Conservation (phyloP, 2,888 invertebrate species). For the Hydrotaea diabolus region DNA sequence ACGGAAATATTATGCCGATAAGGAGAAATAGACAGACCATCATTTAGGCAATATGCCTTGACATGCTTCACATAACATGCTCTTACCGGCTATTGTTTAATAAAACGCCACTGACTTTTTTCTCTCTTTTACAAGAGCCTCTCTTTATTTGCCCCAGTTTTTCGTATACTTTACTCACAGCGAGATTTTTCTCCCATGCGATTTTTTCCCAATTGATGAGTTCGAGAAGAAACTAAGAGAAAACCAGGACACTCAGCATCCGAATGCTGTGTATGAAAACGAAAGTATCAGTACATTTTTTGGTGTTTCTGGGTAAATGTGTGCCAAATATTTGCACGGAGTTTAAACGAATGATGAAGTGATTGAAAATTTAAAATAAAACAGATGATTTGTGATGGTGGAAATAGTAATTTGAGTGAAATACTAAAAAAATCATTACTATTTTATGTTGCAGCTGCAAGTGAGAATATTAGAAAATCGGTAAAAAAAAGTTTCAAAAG, state of each 20-base stretch:
- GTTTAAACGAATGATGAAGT: background rate
- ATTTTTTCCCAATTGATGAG: too few relatives aligned
- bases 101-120: too few relatives aligned
- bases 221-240: background rate
- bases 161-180: too few relatives aligned
- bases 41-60: too few relatives aligned
- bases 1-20: too few relatives aligned
- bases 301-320: constrained; percentile 26
- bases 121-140: too few relatives aligned
- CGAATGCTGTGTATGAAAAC: constrained; percentile 8
- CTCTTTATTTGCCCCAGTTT: too few relatives aligned
- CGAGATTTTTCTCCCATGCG: too few relatives aligned
- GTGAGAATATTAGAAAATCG: background rate
- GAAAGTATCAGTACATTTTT: constrained; percentile 24
- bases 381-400: background rate
- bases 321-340: constrained; percentile 15
- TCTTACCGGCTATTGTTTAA: too few relatives aligned
- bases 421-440: background rate
- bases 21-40: too few relatives aligned
- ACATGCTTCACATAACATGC: too few relatives aligned
- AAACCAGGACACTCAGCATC: constrained; percentile 14
- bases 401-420: background rate
- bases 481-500: background rate
- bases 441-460: too few relatives aligned
- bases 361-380: background rate